Evolutionary conservation across 2,113 vertebrate species (phyloP), one percentile per base, ranked within the genome.

Genomic region (Cardinalis cardinalis): DNA sequence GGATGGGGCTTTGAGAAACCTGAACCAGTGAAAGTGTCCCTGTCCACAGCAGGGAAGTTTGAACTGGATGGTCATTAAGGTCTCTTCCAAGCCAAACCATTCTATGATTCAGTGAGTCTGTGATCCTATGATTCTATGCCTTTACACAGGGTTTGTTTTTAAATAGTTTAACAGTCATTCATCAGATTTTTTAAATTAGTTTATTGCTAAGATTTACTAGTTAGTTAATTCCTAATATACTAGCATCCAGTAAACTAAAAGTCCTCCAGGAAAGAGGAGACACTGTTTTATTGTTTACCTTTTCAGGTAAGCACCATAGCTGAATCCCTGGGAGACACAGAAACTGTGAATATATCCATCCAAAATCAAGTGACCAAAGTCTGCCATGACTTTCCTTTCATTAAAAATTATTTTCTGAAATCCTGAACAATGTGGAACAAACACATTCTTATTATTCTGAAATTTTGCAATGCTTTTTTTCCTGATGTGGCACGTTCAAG

Each of bases 381-480:
- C 15, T 59, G 10, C 8, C 2, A 6, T 34, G 9, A 61, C 3
- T 77, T 40, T 43, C 14, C 9, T 59, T 59, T 59, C 44, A 52
- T 53, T 69, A 75, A 72, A 64, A 77, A 59, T 23, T 0, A 7
- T 93, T 68, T 88, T 79, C 53, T 12, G 7, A 74, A 71, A 80
- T 71, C n/a, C 20, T 58, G 18, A 84, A 53, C 32, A 64, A 40
- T 51, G 11, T 21, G 14, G 12, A 49, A 4, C 5, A 82, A 64
- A 56, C 7, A 41, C 23, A 41, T 12, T 25, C 10, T 26, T 88
- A 34, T 58, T 59, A 34, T 70, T 83, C 40, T 86, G 58, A 86
- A 64, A 93, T 89, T 92, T 77, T 66, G 5, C 64, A 66, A 25
- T 23, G 9, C 8, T 32, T 9, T 34, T 94, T 84, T 88, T 56